Conservation (phyloP, 2,113 vertebrate genomes). For the Danionella cerebrum region DNA sequence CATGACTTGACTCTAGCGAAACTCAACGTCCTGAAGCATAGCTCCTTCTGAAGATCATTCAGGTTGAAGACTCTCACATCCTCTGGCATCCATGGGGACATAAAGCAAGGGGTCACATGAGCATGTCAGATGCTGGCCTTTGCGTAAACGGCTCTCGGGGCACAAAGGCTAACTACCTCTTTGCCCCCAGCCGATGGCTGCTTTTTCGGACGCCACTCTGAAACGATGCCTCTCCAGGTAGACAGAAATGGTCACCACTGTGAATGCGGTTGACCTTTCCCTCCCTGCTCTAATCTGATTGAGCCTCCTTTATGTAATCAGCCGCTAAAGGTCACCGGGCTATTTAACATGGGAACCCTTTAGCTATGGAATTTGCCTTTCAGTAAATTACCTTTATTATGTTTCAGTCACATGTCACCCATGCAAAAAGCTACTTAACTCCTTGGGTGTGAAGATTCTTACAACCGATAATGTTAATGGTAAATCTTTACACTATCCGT, state of each 20-base stretch:
- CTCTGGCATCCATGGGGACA: slow-evolving; percentile 35
- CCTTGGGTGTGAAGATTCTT: slow-evolving; percentile 47
- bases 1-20: slow-evolving; percentile 7
- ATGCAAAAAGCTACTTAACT: slow-evolving; percentile 70
- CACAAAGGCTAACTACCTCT: slow-evolving; percentile 61
- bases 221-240: slow-evolving; percentile 62
- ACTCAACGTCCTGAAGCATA: slow-evolving; percentile 15
- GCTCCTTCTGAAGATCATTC: slow-evolving; percentile 16
- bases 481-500: slow-evolving; percentile 36
- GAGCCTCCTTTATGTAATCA: slow-evolving; percentile 94
- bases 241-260: slow-evolving; percentile 76
- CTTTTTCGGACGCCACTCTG: slow-evolving; percentile 28
- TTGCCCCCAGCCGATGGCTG: slow-evolving; percentile 28
- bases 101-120: slow-evolving; percentile 49
- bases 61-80: slow-evolving; percentile 46
- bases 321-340: slow-evolving; percentile 88
- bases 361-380: slow-evolving; percentile 92
- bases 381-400: slow-evolving; percentile 96
- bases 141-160: slow-evolving; percentile 61
- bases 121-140: slow-evolving; percentile 65
- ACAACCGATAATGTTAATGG: slow-evolving; percentile 36
- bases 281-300: slow-evolving; percentile 91
- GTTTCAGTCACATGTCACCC: slow-evolving; percentile 74
- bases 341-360: slow-evolving; percentile 88
- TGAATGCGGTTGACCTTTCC: slow-evolving; percentile 91